Base-by-base conservation (phyloP, 2,113 vertebrate genomes). In the Morone saxatilis region DNA sequence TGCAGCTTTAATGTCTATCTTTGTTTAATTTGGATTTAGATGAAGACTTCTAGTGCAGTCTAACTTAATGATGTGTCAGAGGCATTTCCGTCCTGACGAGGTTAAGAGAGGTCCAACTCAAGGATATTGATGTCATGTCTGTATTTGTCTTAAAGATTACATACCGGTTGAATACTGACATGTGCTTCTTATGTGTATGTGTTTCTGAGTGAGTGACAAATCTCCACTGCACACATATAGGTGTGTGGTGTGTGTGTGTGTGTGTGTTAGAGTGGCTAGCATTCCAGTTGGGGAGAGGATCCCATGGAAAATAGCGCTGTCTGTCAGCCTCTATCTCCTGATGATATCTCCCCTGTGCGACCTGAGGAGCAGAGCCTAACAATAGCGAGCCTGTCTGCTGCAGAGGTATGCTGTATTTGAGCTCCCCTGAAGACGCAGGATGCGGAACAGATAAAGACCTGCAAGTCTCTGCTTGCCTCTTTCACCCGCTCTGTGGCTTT, bases 301-400 rank as follows among this genome's bases (percentile, higher is more conserved):
- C 59, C 74, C 7, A n/a, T 75, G 74, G 85, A 86, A 75, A 86
- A 75, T 12, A 68, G 70, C 19, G 74, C 77, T 61, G 86, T 93
- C 86, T 81, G 82, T 81, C 75, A 84, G 76, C 54, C 74, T 78
- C 22, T 76, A 80, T 71, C 90, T 88, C 61, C 43, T 86, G 90
- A 89, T 94, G 59, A 41, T 84, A 93, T 95, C 94, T 91, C 66
- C 38, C 7, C 40, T 8, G 22, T 71, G 61, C 2, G 83, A 85
- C 87, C 83, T 22, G 84, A 77, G 76, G 85, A 92, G 86, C 85
- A 16, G 69, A 88, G 85, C 41, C 51, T 36, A 91, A 95, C 95
- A 95, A 95, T 89, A 75, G 88, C 0, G n/a, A 56, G 87, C 71
- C 90, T 94, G 93, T 95, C 80, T 94, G 82, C 47, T 5, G 82